Evolutionary conservation across 2,888 invertebrate species (phyloP).

Genomic region (Agrilus biguttatus): DNA sequence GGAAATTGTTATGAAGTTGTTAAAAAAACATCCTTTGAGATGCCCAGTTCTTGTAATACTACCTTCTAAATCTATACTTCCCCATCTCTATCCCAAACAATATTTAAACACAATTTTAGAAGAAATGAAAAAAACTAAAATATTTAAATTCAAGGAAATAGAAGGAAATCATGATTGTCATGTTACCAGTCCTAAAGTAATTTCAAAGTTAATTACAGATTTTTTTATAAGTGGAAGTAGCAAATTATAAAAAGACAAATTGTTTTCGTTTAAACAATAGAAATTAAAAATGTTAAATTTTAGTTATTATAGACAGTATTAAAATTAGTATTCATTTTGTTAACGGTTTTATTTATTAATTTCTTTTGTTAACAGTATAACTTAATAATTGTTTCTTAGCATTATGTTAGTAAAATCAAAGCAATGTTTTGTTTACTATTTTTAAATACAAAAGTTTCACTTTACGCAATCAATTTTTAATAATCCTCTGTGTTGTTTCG

Average conservation of each 20-base stretch:
- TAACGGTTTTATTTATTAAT: too few species aligned
- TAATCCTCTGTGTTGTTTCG: constrained; percentile 12
- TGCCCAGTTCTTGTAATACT: constrained; percentile 28
- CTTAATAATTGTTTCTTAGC: too few species aligned
- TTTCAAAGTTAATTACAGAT: constrained; percentile 24
- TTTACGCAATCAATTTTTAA: constrained; percentile 12
- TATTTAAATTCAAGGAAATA: constrained; percentile 24
- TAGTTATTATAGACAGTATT: too few species aligned
- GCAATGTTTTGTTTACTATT: too few species aligned
- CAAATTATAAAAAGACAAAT: constrained; percentile 14
- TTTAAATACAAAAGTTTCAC: too few species aligned
- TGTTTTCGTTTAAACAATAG: too few species aligned
- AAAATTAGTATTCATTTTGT: too few species aligned
- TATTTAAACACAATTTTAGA: constrained; percentile 8
- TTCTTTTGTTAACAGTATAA: too few species aligned
- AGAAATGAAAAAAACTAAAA: constrained; percentile 15
- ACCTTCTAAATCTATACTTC: constrained; percentile 10
- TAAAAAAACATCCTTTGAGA: constrained; percentile 19
- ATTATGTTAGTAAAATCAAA: too few species aligned
- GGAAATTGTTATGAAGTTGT: constrained; percentile 21
- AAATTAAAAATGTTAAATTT: too few species aligned
- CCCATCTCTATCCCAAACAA: constrained; percentile 12
- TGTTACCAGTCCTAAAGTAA: constrained; percentile 38
- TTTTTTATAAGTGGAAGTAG: constrained; percentile 18
- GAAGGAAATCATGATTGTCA: constrained; percentile 49